A percentile compares a stretch with the other conserved stretches of the same genome.
phyloP scores from a whole-genome alignment of 2,113 vertebrate genomes.

The Neoarius graeffei region DNA sequence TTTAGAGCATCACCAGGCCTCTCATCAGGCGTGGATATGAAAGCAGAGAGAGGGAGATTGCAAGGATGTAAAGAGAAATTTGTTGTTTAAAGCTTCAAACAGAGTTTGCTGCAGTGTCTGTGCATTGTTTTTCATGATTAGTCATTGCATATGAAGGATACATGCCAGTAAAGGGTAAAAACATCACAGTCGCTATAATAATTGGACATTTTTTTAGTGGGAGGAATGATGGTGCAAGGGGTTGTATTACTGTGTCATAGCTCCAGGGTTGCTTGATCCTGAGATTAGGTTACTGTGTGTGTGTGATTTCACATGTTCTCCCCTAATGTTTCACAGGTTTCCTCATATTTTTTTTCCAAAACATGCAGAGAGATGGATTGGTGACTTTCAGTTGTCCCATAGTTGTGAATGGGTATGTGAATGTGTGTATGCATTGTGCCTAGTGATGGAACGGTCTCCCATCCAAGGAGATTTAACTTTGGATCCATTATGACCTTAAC shows the following conservation, averaged over 20 bases:
- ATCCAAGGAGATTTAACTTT: too few relatives aligned
- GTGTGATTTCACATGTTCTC: not conserved
- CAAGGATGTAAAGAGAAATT: not conserved
- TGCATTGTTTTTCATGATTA: not conserved
- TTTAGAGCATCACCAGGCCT: conserved; percentile 28
- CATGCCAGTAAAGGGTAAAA: not conserved
- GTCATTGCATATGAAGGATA: not conserved
- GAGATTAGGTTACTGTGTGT: not conserved
- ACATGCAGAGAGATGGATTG: not conserved
- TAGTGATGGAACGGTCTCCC: not conserved
- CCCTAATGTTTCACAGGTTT: not conserved
- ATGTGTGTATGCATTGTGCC: not conserved
- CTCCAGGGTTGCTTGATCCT: not conserved
- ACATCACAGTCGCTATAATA: not conserved
- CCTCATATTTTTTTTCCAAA: not conserved
- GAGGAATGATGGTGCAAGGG: not conserved
- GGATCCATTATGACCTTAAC: too few relatives aligned
- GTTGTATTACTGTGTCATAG: not conserved
- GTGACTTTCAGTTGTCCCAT: not conserved
- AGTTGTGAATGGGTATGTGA: not conserved
- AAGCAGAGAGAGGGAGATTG: not conserved
- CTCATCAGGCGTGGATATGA: conserved; percentile 20
- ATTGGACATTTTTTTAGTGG: not conserved
- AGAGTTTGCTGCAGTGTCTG: not conserved
- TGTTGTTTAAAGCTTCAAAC: not conserved